Conservation (phyloP, 2,797 vertebrate species). For the Ceryle rudis region DNA sequence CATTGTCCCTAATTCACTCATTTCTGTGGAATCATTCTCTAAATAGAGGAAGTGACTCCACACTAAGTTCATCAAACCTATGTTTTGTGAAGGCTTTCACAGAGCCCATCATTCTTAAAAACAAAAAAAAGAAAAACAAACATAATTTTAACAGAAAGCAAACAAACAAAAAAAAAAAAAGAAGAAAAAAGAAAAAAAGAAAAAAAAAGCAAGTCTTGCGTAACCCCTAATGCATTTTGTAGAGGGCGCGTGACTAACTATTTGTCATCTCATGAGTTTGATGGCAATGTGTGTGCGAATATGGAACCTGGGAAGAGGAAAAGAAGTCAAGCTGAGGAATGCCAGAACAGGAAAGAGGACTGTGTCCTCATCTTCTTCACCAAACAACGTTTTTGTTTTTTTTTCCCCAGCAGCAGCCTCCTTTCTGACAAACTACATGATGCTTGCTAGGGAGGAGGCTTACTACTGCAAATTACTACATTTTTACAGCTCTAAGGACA, state of each 20-base stretch:
- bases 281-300: not conserved
- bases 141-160: too few relatives aligned
- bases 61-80: not conserved
- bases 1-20: not conserved
- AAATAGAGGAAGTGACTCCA: not conserved
- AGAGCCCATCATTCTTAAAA: not conserved
- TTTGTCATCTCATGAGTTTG: not conserved
- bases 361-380: not conserved
- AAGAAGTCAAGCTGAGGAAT: slow-evolving; percentile 30
- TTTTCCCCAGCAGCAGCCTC: slow-evolving; percentile 3
- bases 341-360: not conserved
- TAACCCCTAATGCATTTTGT: not conserved
- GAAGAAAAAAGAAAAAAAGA: too few relatives aligned
- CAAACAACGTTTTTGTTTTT: not conserved
- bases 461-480: not conserved
- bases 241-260: not conserved
- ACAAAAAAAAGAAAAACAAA: too few relatives aligned
- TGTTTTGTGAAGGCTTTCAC: not conserved
- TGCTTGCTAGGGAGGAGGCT: not conserved
- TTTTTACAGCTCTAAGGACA: not conserved
- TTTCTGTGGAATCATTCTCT: not conserved
- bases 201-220: not conserved
- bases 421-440: not conserved
- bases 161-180: too few relatives aligned
- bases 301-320: not conserved